A percentile compares a stretch with the other conserved stretches of the same genome.
phyloP scores from a whole-genome alignment of 2,888 invertebrate species.

The Matsumyia berberina region DNA sequence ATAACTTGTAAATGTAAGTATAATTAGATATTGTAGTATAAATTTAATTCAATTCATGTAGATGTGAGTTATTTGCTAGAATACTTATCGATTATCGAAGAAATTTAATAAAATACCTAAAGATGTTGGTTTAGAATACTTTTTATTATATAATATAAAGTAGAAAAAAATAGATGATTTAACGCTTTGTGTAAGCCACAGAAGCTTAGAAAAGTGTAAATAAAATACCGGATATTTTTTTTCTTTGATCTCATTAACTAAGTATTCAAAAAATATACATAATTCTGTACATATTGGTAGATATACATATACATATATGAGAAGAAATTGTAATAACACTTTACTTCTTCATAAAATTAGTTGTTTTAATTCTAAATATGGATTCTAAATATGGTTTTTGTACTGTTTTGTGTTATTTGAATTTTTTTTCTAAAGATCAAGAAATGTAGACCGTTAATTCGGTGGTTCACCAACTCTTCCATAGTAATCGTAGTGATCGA shows the following conservation, averaged over 20 bases:
- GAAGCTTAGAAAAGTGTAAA: conserved; percentile 1
- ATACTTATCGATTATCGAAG: neutral
- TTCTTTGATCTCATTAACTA: neutral
- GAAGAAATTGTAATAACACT: too few relatives aligned
- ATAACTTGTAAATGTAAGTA: neutral
- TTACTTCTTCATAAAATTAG: too few relatives aligned
- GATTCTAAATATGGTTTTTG: too few relatives aligned
- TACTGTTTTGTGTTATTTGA: too few relatives aligned
- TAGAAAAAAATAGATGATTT: conserved; percentile 5
- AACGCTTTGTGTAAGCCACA: neutral
- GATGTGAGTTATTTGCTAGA: conserved; percentile 23
- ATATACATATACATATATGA: too few relatives aligned
- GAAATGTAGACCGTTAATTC: too few relatives aligned
- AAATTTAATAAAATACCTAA: neutral
- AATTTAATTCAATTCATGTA: conserved; percentile 42
- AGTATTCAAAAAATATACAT: neutral
- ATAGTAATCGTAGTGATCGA: too few relatives aligned
- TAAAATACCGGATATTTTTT: neutral
- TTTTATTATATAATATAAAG: conserved; percentile 7
- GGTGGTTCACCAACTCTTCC: too few relatives aligned
- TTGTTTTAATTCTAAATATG: too few relatives aligned
- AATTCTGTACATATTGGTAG: too few relatives aligned
- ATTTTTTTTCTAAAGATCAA: too few relatives aligned
- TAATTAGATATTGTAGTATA: conserved; percentile 13
- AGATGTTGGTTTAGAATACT: conserved; percentile 2